Base-by-base conservation (phyloP, 2,797 vertebrate genomes). In the Garrulus glandarius region DNA sequence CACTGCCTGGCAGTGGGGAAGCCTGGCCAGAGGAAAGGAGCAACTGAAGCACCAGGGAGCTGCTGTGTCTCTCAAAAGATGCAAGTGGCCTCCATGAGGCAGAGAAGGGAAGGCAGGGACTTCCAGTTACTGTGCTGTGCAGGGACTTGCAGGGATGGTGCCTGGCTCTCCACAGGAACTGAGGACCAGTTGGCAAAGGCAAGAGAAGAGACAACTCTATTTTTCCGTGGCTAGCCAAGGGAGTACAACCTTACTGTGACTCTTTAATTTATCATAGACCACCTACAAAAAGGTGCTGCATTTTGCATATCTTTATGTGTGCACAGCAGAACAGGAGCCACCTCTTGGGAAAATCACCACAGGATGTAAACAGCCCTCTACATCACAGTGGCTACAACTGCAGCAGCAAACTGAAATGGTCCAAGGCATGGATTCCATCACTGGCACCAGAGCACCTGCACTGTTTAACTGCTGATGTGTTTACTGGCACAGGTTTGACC, bases 371-470 rank as follows among this genome's bases (percentile, higher is more conserved):
- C 18, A 70, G 18, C 29, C 3, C 49, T 59, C 4, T 56, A 21
- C 0, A 0, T 53, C 64, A 53, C 9, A 23, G 32, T 3, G 6
- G 17, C 50, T 74, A 49, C 52, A 64, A 50, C 39, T 21, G 36
- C 52, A 70, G 36, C 1, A 69, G 39, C 30, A 78, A 77, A 60
- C 8, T 34, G 37, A 60, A 87, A 39, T 5, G 30, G 71, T 36
- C 49, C 75, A 87, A 34, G 68, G 32, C 60, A 43, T 5, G 34
- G 46, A 46, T 80, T 84, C 56, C 37, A 4, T 4, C 27, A 8
- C 13, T 67, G 52, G 49, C 41, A 81, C 32, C 0, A 1, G 14
- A 74, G 20, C 21, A 44, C 14, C 71, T 64, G 68, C 32, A 6
- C 18, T 46, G 3, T 30, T 74, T 50, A 64, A 64, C 18, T 61